A percentile compares a stretch with the other conserved stretches of the same genome.
Conservation (phyloP, 1,140 invertebrate genomes). For the Eupristina koningsbergeri region DNA sequence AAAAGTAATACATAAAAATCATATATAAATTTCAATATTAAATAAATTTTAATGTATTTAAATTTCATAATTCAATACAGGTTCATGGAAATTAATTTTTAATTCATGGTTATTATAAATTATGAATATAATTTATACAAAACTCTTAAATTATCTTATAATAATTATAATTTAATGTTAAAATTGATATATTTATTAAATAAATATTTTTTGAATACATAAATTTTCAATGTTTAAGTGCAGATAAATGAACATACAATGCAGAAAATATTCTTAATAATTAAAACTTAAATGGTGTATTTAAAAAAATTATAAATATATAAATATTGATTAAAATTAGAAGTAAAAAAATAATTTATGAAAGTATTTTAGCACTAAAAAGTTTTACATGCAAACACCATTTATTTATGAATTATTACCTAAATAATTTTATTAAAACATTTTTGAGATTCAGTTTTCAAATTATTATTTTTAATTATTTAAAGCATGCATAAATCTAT, state of each 20-base stretch:
- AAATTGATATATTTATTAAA: background rate
- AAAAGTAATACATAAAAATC: too few relatives aligned
- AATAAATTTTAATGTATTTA: too few relatives aligned
- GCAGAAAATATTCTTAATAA: too few relatives aligned
- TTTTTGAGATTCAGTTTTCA: slow-evolving; percentile 54
- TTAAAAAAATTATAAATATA: too few relatives aligned
- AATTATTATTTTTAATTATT: slow-evolving; percentile 20
- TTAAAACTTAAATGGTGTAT: too few relatives aligned
- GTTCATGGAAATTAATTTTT: background rate
- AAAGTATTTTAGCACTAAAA: slow-evolving; percentile 50
- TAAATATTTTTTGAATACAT: slow-evolving; percentile 13
- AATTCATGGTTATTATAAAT: background rate
- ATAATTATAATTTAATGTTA: background rate
- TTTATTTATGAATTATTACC: slow-evolving; percentile 34
- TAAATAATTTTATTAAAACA: slow-evolving; percentile 43
- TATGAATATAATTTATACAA: too few relatives aligned
- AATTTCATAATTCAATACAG: background rate
- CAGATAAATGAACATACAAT: too few relatives aligned
- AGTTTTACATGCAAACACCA: slow-evolving; percentile 57
- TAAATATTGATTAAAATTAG: background rate
- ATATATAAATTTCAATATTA: too few relatives aligned
- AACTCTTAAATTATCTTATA: too few relatives aligned
- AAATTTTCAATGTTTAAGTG: background rate
- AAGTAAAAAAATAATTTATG: background rate
- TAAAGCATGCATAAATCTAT: slow-evolving; percentile 36